Evolutionary conservation across 2,888 invertebrate genomes (phyloP).

Genomic region (Drosophila merina): DNA sequence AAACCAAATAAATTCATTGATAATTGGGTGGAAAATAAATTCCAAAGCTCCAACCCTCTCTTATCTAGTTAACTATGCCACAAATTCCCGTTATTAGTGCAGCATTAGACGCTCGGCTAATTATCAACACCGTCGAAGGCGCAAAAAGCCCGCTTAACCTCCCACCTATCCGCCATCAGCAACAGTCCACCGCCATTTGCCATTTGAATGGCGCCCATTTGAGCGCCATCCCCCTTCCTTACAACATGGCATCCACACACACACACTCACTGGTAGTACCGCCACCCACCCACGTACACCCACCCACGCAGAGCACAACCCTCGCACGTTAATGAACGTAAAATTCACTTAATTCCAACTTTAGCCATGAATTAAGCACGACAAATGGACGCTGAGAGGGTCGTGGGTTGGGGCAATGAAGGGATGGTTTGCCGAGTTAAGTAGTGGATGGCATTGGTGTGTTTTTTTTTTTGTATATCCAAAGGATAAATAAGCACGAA

Average conservation of each 20-base stretch:
- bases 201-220: constrained; percentile 55
- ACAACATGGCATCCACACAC: constrained; percentile 37
- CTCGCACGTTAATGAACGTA: constrained; percentile 82
- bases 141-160: constrained; percentile 38
- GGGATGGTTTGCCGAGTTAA: constrained; percentile 14
- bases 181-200: constrained; percentile 37
- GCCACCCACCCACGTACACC: constrained; percentile 15
- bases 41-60: neutral
- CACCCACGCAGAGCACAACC: constrained; percentile 53
- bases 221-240: constrained; percentile 34
- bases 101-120: constrained; percentile 74
- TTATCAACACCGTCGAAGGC: constrained; percentile 69
- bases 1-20: neutral
- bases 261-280: neutral
- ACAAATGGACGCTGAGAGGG: constrained; percentile 64
- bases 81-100: constrained; percentile 75
- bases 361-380: constrained; percentile 82
- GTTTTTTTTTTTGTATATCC: constrained; percentile 9
- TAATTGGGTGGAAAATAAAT: neutral
- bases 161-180: constrained; percentile 41
- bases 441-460: constrained; percentile 15
- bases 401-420: constrained; percentile 16
- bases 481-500: constrained; percentile 69
- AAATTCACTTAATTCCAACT: constrained; percentile 83
- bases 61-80: constrained; percentile 49